Conservation (phyloP, 2,113 vertebrate genomes). For the Geococcyx californianus region DNA sequence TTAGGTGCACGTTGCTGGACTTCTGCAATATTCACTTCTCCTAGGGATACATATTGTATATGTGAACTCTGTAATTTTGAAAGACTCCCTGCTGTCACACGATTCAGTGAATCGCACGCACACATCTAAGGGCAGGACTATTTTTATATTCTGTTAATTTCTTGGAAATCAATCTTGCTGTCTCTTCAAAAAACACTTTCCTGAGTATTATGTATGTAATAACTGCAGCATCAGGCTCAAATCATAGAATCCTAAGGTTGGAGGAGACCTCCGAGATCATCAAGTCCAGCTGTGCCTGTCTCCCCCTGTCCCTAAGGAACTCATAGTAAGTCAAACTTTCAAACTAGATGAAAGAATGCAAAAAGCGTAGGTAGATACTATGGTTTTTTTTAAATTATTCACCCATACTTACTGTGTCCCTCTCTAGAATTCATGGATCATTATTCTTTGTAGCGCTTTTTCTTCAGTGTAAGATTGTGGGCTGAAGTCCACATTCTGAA, state of each 20-base stretch:
- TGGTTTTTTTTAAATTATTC: background rate
- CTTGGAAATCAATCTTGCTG: background rate
- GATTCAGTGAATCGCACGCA: background rate
- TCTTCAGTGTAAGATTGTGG: conserved; percentile 29
- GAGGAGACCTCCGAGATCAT: no score
- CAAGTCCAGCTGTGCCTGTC: no score
- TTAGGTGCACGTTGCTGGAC: background rate
- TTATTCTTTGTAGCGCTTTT: conserved; percentile 65
- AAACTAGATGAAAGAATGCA: background rate
- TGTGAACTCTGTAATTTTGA: background rate
- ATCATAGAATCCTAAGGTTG: no score
- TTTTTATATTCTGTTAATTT: background rate
- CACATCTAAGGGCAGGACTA: background rate
- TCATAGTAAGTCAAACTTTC: background rate
- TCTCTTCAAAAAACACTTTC: background rate
- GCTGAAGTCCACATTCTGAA: conserved; percentile 56
- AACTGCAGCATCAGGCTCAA: background rate
- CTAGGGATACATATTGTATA: background rate
- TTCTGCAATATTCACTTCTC: background rate
- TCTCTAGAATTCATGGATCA: conserved; percentile 58
- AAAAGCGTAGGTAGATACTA: background rate
- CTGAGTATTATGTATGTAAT: background rate
- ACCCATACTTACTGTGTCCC: background rate
- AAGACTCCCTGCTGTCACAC: background rate
- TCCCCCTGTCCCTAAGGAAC: no score